Percentiles rank a stretch among this genome's conserved stretches.
phyloP scores from a whole-genome alignment of 2,797 vertebrate species.

The Pygocentrus nattereri region DNA sequence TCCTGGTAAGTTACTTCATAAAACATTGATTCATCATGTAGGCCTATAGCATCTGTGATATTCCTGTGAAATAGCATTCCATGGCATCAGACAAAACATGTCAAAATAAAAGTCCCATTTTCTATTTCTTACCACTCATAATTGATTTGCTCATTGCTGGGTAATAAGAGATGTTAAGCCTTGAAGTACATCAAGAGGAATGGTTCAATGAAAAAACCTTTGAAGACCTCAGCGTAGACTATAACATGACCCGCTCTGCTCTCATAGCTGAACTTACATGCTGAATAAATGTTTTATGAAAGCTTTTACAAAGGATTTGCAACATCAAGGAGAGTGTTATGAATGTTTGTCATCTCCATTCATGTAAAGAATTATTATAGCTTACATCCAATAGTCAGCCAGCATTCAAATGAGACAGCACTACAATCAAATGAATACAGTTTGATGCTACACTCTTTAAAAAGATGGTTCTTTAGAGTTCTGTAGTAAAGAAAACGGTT shows the following conservation, averaged over 20 bases:
- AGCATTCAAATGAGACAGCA: background rate
- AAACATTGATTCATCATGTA: background rate
- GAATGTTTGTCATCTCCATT: background rate
- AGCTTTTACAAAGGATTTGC: background rate
- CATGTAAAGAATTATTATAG: background rate
- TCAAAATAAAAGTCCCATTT: background rate
- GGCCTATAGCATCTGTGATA: background rate
- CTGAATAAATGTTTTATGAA: constrained; percentile 15
- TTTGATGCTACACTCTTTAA: background rate
- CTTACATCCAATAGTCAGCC: background rate
- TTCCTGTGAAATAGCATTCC: background rate
- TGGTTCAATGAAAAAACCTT: background rate
- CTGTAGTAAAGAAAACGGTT: too few relatives aligned
- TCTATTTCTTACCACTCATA: background rate
- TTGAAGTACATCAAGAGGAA: constrained; percentile 1
- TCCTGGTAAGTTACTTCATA: too few relatives aligned
- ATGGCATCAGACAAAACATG: background rate
- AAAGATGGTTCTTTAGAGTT: too few relatives aligned
- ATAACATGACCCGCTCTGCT: background rate
- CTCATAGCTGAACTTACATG: background rate
- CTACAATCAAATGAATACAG: background rate
- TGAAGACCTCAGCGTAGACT: background rate
- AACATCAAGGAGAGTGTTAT: background rate
- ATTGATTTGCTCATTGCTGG: background rate
- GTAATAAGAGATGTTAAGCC: background rate